Evolutionary conservation across 2,113 vertebrate genomes (phyloP).

Genomic region (Oncorhynchus mykiss): DNA sequence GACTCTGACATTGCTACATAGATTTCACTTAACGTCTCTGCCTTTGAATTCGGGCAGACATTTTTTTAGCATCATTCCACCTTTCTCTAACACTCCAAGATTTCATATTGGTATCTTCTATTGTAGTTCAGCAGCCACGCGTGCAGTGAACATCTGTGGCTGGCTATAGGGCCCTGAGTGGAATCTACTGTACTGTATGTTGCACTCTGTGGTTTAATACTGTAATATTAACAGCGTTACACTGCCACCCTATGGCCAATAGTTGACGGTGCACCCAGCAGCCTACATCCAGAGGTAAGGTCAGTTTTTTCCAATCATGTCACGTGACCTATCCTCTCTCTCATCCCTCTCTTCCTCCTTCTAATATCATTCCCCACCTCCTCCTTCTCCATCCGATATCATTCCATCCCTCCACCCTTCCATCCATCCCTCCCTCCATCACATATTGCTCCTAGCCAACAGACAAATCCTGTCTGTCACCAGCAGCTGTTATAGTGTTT

Average conservation of each 20-base stretch:
- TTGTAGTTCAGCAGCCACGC: conserved; percentile 38
- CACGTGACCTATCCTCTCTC: no score
- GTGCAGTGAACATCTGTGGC: conserved; percentile 12
- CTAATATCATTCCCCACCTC: no score
- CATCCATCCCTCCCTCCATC: no score
- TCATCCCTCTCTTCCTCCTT: no score
- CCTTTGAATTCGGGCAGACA: conserved; percentile 19
- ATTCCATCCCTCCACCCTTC: no score
- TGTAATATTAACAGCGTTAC: neutral
- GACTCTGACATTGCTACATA: no score
- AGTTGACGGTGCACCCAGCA: neutral
- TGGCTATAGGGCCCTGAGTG: neutral
- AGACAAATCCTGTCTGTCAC: no score
- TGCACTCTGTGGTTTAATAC: neutral
- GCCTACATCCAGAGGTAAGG: neutral
- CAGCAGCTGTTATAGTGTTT: no score
- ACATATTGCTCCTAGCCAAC: no score
- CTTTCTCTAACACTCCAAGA: conserved; percentile 11
- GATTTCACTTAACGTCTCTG: neutral
- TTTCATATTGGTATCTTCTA: conserved; percentile 3
- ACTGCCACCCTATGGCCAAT: neutral
- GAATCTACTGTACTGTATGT: neutral
- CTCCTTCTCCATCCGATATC: no score
- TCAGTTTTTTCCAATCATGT: no score
- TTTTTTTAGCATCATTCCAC: conserved; percentile 17